These are phyloP conservation scores for Tenebrio molitor DNA, from an alignment of 1,140 invertebrate genomes.

Conservation along the genomic window DNA sequence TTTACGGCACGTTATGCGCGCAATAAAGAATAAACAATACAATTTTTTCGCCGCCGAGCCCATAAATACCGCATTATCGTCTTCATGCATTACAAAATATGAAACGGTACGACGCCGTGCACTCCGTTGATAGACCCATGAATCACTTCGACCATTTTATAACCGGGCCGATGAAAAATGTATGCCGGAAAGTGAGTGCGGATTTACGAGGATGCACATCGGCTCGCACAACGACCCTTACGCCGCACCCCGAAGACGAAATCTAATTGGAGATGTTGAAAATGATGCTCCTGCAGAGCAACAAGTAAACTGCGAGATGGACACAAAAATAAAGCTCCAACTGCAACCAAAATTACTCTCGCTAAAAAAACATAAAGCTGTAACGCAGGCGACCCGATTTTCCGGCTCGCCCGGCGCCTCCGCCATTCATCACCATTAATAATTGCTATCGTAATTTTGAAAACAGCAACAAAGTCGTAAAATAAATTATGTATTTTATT, in stretches of 20 bases:
- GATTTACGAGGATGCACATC: neutral
- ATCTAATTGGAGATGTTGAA: too few relatives aligned
- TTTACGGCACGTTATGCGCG: slow-evolving; percentile 31
- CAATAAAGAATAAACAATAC: slow-evolving; percentile 41
- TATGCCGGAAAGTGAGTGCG: slow-evolving; percentile 7
- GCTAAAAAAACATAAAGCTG: too few relatives aligned
- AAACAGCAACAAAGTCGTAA: slow-evolving; percentile 41
- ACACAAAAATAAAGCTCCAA: too few relatives aligned
- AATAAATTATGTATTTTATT: slow-evolving; percentile 51
- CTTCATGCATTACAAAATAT: slow-evolving; percentile 39
- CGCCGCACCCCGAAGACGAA: too few relatives aligned
- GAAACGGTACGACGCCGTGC: slow-evolving; percentile 12
- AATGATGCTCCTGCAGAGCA: too few relatives aligned
- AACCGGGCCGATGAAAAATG: slow-evolving; percentile 19
- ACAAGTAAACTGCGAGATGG: too few relatives aligned
- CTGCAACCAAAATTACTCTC: too few relatives aligned
- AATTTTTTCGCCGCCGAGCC: slow-evolving; percentile 11
- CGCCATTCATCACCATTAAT: slow-evolving; percentile 30
- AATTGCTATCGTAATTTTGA: slow-evolving; percentile 29
- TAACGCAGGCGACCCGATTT: too few relatives aligned
- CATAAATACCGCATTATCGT: slow-evolving; percentile 35
- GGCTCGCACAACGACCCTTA: neutral
- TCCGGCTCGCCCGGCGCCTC: slow-evolving; percentile 37
- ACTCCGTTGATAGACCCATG: slow-evolving; percentile 41
- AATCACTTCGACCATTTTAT: slow-evolving; percentile 9